Conservation (phyloP, 1,140 invertebrate genomes). For the Coptotermes formosanus region DNA sequence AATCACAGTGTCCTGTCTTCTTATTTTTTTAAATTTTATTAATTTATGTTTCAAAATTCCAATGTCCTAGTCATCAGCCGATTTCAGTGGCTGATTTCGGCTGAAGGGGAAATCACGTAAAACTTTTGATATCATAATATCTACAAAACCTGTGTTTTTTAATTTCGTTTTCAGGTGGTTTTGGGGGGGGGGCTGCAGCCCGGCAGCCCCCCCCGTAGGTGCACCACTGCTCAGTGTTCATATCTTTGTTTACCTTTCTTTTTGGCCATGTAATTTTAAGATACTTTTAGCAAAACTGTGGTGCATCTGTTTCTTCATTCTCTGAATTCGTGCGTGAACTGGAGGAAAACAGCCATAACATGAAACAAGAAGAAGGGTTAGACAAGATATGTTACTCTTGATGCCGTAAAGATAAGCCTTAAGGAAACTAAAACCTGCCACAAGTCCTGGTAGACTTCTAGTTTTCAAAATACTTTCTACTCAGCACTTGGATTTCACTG, state of each 20-base stretch:
- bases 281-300: not conserved
- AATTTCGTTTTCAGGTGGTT: too few species aligned
- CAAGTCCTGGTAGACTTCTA: not conserved
- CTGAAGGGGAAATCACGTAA: too few species aligned
- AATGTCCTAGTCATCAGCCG: too few species aligned
- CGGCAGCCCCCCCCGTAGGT: too few species aligned
- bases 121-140: too few species aligned
- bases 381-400: not conserved
- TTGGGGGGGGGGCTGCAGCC: too few species aligned
- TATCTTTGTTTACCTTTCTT: not conserved
- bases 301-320: too few species aligned
- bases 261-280: not conserved
- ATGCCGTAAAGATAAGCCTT: not conserved
- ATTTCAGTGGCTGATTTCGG: too few species aligned
- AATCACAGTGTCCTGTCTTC: too few species aligned
- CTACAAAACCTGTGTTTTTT: too few species aligned
- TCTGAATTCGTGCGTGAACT: slow-evolving; percentile 9
- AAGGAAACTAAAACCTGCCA: not conserved
- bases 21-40: too few species aligned
- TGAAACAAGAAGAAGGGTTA: not conserved
- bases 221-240: not conserved
- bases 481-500: not conserved
- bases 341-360: not conserved
- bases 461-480: slow-evolving; percentile 2
- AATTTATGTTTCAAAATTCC: too few species aligned